Evolutionary conservation across 2,113 vertebrate genomes (phyloP).

Genomic region (Cinclus mexicanus): DNA sequence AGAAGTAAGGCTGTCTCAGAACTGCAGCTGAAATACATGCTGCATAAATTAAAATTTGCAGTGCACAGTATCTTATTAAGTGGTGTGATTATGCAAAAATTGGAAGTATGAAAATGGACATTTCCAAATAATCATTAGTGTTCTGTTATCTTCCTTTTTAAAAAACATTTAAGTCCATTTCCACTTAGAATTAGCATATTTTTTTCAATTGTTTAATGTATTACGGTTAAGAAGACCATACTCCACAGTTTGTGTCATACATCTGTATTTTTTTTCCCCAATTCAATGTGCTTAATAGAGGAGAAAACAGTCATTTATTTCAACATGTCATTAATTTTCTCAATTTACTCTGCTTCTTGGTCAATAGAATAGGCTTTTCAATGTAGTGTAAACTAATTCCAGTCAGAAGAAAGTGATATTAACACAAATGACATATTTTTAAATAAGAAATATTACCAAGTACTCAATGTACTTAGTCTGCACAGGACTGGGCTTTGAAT

Average conservation of each 20-base stretch:
- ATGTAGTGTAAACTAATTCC: constrained; percentile 30
- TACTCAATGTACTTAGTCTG: background rate
- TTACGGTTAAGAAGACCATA: background rate
- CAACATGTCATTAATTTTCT: constrained; percentile 33
- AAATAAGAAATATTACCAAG: constrained; percentile 23
- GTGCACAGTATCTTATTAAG: constrained; percentile 39
- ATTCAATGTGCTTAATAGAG: background rate
- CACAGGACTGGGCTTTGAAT: background rate
- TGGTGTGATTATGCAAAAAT: constrained; percentile 56
- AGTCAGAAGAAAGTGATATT: constrained; percentile 22
- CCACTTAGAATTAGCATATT: constrained; percentile 12
- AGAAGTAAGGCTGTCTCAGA: constrained; percentile 31
- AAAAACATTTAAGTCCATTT: constrained; percentile 12
- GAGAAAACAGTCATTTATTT: background rate
- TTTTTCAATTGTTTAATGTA: constrained; percentile 37
- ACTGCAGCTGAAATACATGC: constrained; percentile 37
- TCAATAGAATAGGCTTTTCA: constrained; percentile 5
- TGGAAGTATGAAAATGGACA: background rate
- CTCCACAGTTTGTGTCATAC: background rate
- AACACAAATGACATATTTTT: constrained; percentile 18
- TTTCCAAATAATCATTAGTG: background rate
- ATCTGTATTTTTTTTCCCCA: background rate
- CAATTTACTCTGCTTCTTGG: background rate
- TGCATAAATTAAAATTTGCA: constrained; percentile 61
- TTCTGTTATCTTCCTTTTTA: background rate